Evolutionary conservation across 2,888 invertebrate genomes (phyloP), one percentile per base, ranked within the genome.

Genomic region (Pollenia amentaria): DNA sequence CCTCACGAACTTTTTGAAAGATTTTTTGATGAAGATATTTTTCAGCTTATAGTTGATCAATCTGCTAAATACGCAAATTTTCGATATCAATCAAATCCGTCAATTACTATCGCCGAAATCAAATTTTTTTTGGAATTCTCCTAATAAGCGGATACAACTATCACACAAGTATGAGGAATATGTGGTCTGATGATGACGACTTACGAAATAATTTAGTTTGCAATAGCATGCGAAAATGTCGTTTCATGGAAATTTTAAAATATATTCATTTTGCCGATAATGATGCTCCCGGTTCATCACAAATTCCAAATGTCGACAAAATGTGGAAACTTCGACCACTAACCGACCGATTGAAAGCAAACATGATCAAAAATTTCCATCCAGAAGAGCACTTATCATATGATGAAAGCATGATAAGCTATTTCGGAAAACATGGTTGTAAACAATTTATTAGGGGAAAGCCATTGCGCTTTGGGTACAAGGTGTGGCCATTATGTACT

Each of bases 381-480:
- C 64, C 81, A 9, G 73, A 73, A n/a, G 53, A 81, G 53, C 53
- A 76, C 46, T 48, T 82, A 1, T 76, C 57, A n/a, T 75, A 60
- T 14, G 82, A 76, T 40, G 75, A 67, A 76, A 75, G 82, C 42
- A 76, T 82, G 75, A 82, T 82, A 16, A 40, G 10, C 6, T 82
- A 76, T 42, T 77, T 83, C 42, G 76, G 75, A 18, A 76, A 53
- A 67, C 76, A 75, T 60, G 76, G 83, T 7, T 83, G 83, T 18
- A 75, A 57, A 29, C 75, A 12, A 44, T 72, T 55, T 72, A 72
- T 57, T 8, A 88, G 89, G 67, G 90, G 89, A 4, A 91, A 91
- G 75, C 90, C 90, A 29, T 82, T 90, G n/a, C 62, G 90, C 29
- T 91, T 91, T 87, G 90, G 90, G 4, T 90, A 89, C 51, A 69